Base-by-base conservation (phyloP, 2,113 vertebrate genomes). In the Lutjanus erythropterus region DNA sequence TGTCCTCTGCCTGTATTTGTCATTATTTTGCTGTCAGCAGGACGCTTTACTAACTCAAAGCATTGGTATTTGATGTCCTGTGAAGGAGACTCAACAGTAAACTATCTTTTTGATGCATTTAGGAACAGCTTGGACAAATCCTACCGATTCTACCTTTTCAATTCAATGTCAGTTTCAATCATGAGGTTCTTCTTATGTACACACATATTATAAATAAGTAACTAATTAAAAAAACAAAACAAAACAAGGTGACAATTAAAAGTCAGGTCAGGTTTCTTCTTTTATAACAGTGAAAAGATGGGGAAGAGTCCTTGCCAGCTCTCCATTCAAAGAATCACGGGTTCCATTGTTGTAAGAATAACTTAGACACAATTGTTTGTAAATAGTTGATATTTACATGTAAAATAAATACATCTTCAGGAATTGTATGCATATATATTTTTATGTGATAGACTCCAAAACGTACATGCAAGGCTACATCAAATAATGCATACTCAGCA, bases 361-460 rank as follows among this genome's bases (percentile, higher is more conserved):
- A 85, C 44, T 93, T 87, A 86, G 64, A 77, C 71, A 75, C 16
- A 84, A 10, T 46, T 25, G 50, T 18, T 61, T 72, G 47, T 58
- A 84, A 83, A 79, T 77, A n/a, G 55, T 56, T 41, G 33, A 82
- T 90, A 92, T 94, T 92, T 93, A 94, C 93, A 94, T 49, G 10
- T 64, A 85, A 88, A 95, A 95, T 93, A 94, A 95, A 95, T 94
- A 94, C 91, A 95, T 95, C 90, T 94, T 91, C 93, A 95, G 80
- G 86, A 91, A 79, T 91, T 87, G 90, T 89, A 92, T 94, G 93
- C 90, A 91, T 89, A 86, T 86, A 89, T 92, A 84, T 89, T 86
- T 95, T 94, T 94, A 94, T 95, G 88, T 93, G 85, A 75, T 90
- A 61, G 65, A 91, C 92, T 95, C 82, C 90, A 94, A 85, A 81